These are phyloP conservation scores for Zaprionus tsacasi DNA, from an alignment of 1,140 invertebrate species.

Conservation along the genomic window DNA sequence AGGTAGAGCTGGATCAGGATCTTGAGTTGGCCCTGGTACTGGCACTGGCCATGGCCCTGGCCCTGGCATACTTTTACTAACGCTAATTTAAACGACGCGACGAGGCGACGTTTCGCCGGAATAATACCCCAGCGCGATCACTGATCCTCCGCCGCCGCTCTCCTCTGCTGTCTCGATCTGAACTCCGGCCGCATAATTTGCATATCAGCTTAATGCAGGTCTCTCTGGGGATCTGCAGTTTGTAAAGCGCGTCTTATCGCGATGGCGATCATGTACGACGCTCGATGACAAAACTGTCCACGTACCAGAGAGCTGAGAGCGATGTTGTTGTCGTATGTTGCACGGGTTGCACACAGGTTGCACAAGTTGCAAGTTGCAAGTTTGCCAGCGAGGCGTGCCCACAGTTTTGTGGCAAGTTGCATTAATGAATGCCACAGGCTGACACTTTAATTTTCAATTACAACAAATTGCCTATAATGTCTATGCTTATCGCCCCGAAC, in stretches of 20 bases:
- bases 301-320: conserved; percentile 10
- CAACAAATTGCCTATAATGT: conserved; percentile 83
- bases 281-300: conserved; percentile 68
- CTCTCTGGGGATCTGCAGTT: conserved; percentile 40
- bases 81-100: conserved; percentile 71
- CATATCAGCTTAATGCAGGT: conserved; percentile 81
- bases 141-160: not conserved
- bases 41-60: not conserved
- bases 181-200: conserved; percentile 67
- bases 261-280: conserved; percentile 64
- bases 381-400: conserved; percentile 27
- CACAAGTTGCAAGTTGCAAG: conserved; percentile 15
- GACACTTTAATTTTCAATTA: conserved; percentile 83
- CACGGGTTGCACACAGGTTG: conserved; percentile 1
- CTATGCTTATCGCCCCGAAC: conserved; percentile 77
- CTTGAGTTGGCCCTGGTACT: not conserved
- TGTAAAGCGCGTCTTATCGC: conserved; percentile 73
- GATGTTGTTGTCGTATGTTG: not conserved
- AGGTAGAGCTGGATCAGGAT: not conserved
- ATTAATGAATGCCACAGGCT: conserved; percentile 77
- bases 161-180: not conserved
- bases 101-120: conserved; percentile 61
- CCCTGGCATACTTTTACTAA: conserved; percentile 72
- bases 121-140: conserved; percentile 41
- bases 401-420: conserved; percentile 59